Conservation (phyloP, 1,140 invertebrate genomes). For the Cotesia glomerata region DNA sequence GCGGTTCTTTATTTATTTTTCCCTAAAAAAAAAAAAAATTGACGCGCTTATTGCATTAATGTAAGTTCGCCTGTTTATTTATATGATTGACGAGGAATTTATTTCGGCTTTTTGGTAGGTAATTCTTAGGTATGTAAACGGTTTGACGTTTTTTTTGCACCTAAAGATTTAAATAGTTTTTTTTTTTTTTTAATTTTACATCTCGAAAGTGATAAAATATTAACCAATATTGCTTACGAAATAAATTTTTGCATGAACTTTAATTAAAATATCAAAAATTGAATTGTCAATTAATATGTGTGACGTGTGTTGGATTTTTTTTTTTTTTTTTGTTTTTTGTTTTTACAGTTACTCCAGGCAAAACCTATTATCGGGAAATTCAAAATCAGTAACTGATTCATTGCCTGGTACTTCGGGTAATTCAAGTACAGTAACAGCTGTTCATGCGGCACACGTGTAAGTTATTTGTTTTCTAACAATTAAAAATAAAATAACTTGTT, state of each 20-base stretch:
- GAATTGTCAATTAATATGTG: neutral
- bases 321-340: constrained; percentile 36
- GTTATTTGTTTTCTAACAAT: constrained; percentile 9
- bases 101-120: constrained; percentile 43
- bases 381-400: constrained; percentile 69
- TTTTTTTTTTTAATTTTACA: neutral
- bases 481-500: neutral
- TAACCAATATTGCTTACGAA: too few relatives aligned
- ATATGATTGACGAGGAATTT: constrained; percentile 35
- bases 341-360: constrained; percentile 80
- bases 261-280: too few relatives aligned
- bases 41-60: too few relatives aligned
- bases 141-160: constrained; percentile 10
- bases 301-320: constrained; percentile 15
- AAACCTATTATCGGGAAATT: constrained; percentile 78
- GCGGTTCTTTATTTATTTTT: constrained; percentile 17
- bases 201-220: too few relatives aligned
- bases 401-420: constrained; percentile 35
- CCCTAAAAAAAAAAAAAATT: neutral
- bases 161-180: constrained; percentile 1
- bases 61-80: constrained; percentile 33
- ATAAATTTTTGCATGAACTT: too few relatives aligned
- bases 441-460: constrained; percentile 45
- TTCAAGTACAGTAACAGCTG: constrained; percentile 35
- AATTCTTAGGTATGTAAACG: constrained; percentile 45